A percentile compares a stretch with the other conserved stretches of the same genome.
Conservation (phyloP, 2,113 vertebrate species). For the Nycticebus coucang region DNA sequence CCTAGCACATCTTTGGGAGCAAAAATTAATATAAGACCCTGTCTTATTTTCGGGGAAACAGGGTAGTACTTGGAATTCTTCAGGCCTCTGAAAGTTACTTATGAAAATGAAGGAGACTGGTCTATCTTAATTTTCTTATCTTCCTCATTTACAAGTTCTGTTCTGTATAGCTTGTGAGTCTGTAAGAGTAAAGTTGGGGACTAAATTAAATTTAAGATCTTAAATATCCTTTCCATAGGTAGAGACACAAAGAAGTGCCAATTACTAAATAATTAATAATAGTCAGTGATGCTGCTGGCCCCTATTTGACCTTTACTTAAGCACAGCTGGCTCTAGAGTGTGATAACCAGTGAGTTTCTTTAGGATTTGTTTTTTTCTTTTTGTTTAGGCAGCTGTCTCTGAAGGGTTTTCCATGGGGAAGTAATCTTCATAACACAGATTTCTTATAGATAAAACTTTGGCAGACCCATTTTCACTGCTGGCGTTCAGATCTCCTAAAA, state of each 20-base stretch:
- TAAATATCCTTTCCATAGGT: neutral
- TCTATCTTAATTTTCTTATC: neutral
- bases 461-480: conserved; percentile 55
- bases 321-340: neutral
- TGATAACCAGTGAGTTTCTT: conserved; percentile 47
- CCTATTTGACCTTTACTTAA: neutral
- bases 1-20: too few species aligned
- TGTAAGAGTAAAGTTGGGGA: neutral
- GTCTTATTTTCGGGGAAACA: too few species aligned
- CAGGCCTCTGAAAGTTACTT: neutral
- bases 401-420: conserved; percentile 40
- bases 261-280: neutral
- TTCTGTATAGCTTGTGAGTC: neutral
- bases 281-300: neutral
- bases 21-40: too few species aligned
- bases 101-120: neutral
- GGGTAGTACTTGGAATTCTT: neutral
- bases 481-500: conserved; percentile 58
- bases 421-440: conserved; percentile 36
- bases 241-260: neutral
- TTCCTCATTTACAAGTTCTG: neutral
- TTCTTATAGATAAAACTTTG: conserved; percentile 58
- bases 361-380: conserved; percentile 52
- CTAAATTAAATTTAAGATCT: neutral
- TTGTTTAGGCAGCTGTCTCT: conserved; percentile 35